Base-by-base conservation (phyloP, 2,888 invertebrate species). In the Junonia oenone region DNA sequence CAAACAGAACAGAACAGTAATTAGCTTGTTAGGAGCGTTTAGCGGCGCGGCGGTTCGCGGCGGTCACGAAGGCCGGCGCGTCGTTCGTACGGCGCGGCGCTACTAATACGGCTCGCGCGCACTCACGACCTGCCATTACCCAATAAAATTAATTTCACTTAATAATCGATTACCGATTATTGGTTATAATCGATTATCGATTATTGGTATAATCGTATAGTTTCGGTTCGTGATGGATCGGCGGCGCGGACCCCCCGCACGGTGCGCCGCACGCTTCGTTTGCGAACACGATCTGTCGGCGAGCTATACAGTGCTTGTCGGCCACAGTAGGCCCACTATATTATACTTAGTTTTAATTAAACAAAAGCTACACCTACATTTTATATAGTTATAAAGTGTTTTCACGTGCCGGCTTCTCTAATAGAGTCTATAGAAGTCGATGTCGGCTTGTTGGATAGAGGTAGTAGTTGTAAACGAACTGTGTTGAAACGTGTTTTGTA, bases 71-170 rank as follows among this genome's bases (percentile, higher is more conserved):
- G 13, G 17, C 35, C 8, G 40, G 40, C 19, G 40, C 27, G 14
- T 27, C 31, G 17, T 29, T 35, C 46, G 19, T 27, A 43, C 15
- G 37, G 9, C 45, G 48, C 48, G 37, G 9, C 45, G 48, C 48
- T 49, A 53, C 57, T 57, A 55, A 59, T 48, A 53, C 55, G 59
- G 81, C 72, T 76, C 73, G 82, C 80, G 77, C 81, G 76, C 83
- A 78, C 80, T 78, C 86, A 85, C 83, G 85, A 84, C 73, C 78
- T 63, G 73, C 72, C 76, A 81, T 89, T 87, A 83, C 81, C 80
- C 83, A 81, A 88, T 85, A 83, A 86, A 86, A 89, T 89, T 88
- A 87, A 89, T 89, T 88, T 87, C 82, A 83, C 81, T 88, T 87
- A 88, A 85, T 85, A 59, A 59, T 57, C 61, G 61, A 62, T 61